Evolutionary conservation across 2,797 vertebrate species (phyloP), one percentile per base, ranked within the genome.

Genomic region (Diplodus puntazzo): DNA sequence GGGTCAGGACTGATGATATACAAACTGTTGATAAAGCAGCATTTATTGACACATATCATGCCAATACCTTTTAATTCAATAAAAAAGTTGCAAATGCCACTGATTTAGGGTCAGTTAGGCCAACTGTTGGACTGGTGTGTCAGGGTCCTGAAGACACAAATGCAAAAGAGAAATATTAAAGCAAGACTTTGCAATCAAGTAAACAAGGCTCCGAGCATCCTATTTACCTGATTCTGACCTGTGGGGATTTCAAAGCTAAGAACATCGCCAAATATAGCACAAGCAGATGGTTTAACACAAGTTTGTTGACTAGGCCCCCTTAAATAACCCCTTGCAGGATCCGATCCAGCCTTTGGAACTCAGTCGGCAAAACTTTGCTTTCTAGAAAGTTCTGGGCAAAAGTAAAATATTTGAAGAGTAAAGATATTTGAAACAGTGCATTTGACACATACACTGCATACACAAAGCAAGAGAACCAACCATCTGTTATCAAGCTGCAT

Each of bases 401-500:
- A 8, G 18, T 25, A 25, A 25, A 25, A 25, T 25, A 25, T 25
- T 25, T 25, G 25, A 25, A 0, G 11, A 17, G 25, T 45, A 0
- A 54, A 25, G 73, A 61, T 60, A 45, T 57, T 30, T 75, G 49
- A 54, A 76, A 20, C 18, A 17, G 39, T 13, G n/a, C 25, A 48
- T 20, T 17, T 9, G 34, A 46, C 4, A 14, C 42, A 48, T 53
- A 53, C 21, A n/a, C 30, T 42, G 23, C 25, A 55, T 48, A 13
- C 62, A 39, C 13, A 48, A n/a, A n/a, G 25, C 45, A 46, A 18
- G 18, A 20, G 61, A 62, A 58, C 23, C 21, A 11, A 3, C n/a
- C 20, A 34, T 62, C 62, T 57, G 50, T 48, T 34, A 57, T 65
- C 39, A 52, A 12, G 17, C 46, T 16, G 3, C 13, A 27, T 59